Evolutionary conservation across 2,888 invertebrate genomes (phyloP), one percentile per base, ranked within the genome.

Genomic region (Lasiommata megera): DNA sequence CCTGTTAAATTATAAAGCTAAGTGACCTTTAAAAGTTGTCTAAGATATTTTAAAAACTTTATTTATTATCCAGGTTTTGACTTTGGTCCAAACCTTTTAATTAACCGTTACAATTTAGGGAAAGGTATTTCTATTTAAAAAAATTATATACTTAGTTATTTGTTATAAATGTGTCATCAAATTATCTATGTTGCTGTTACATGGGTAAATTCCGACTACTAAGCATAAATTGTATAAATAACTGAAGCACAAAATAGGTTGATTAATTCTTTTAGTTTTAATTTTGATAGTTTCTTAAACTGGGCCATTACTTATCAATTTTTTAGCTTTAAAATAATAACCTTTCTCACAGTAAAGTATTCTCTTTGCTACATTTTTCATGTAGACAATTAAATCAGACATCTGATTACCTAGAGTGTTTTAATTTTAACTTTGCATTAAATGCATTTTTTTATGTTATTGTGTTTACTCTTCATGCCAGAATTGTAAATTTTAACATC

Each of bases 151-250:
- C 34, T 34, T 11, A 44, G 29, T 63, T 64, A 61, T 62, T 66
- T 64, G 36, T 54, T 56, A 44, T 47, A 47, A 43, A 53, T 48
- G 38, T 51, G 18, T 60, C 54, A 48, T 56, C 38, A 37, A 60
- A 57, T 60, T 50, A 60, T 54, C 34, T 38, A 57, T 50, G 31
- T 54, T 54, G 56, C 60, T 61, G 54, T 58, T 48, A 50, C 40
- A 56, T 57, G 5, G 2, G 40, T 56, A 40, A 60, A 62, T 64
- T 62, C 56, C 47, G 52, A 54, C 59, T 63, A 46, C 36, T 51
- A 63, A 59, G 67, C 72, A 71, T 70, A 72, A 72, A 53, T 60
- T 64, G 61, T 67, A 62, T 61, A 56, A 57, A 58, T 40, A 52
- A 44, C 28, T 47, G 34, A 43, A 59, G 65, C 61, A 62, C 67